A percentile compares a stretch with the other conserved stretches of the same genome.
Evolutionary conservation across 2,113 vertebrate species (phyloP).

Genomic region (Aplodontia rufa): DNA sequence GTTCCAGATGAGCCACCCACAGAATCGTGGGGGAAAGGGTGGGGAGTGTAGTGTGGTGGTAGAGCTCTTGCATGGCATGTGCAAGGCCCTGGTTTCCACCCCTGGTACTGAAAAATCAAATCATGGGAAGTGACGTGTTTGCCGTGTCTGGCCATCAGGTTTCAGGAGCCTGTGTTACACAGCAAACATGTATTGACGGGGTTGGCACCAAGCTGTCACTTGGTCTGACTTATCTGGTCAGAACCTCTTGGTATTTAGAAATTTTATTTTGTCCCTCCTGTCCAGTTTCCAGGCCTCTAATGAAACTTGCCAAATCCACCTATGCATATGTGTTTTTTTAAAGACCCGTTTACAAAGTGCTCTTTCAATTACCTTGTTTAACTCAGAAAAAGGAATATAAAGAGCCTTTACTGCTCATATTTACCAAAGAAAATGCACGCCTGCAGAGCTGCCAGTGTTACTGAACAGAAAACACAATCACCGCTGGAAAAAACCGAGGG

Average conservation of each 20-base stretch:
- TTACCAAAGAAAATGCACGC: constrained; percentile 48
- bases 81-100: too few relatives aligned
- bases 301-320: constrained; percentile 45
- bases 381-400: constrained; percentile 17
- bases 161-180: not conserved
- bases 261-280: not conserved
- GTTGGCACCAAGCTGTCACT: not conserved
- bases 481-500: not conserved
- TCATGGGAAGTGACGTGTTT: not conserved
- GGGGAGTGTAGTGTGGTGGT: too few relatives aligned
- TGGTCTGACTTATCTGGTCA: not conserved
- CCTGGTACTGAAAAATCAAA: too few relatives aligned
- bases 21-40: not conserved
- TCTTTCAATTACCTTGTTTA: constrained; percentile 65
- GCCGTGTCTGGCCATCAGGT: not conserved
- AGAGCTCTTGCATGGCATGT: too few relatives aligned
- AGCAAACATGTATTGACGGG: not conserved
- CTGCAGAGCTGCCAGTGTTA: not conserved
- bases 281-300: constrained; percentile 47
- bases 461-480: constrained; percentile 38
- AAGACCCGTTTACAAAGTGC: constrained; percentile 65
- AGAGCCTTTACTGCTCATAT: constrained; percentile 30
- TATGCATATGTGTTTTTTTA: too few relatives aligned
- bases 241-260: constrained; percentile 24
- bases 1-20: not conserved